phyloP scores from a whole-genome alignment of 2,113 vertebrate species.

The Rhadina sibilatrix region DNA sequence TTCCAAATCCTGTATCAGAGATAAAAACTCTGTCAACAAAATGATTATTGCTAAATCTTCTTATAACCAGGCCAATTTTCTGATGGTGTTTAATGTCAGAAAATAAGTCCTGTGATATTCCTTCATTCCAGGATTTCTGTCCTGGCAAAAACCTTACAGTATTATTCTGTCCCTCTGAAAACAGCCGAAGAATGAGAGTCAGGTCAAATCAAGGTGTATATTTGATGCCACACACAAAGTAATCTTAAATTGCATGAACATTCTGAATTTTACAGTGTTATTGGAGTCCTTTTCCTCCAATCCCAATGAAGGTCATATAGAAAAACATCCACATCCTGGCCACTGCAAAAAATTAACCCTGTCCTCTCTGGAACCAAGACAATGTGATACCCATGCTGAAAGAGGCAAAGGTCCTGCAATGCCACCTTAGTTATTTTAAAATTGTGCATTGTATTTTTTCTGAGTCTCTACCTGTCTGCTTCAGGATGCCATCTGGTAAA shows the following conservation, averaged over 20 bases:
- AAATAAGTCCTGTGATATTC: not conserved
- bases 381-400: not conserved
- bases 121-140: not conserved
- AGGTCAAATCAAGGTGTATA: not conserved
- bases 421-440: not conserved
- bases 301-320: not conserved
- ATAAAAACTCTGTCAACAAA: conserved; percentile 11
- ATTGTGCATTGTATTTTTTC: not conserved
- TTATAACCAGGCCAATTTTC: not conserved
- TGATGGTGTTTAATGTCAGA: not conserved
- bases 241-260: not conserved
- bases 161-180: not conserved
- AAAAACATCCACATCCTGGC: not conserved
- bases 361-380: not conserved
- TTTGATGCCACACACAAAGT: not conserved
- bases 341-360: not conserved
- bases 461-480: not conserved
- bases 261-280: not conserved
- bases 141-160: not conserved
- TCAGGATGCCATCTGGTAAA: not conserved
- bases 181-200: not conserved
- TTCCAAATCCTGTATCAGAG: conserved; percentile 2
- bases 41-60: not conserved
- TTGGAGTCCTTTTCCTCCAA: not conserved
- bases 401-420: not conserved